phyloP scores from a whole-genome alignment of 2,888 invertebrate genomes.

The Aromia moschata region DNA sequence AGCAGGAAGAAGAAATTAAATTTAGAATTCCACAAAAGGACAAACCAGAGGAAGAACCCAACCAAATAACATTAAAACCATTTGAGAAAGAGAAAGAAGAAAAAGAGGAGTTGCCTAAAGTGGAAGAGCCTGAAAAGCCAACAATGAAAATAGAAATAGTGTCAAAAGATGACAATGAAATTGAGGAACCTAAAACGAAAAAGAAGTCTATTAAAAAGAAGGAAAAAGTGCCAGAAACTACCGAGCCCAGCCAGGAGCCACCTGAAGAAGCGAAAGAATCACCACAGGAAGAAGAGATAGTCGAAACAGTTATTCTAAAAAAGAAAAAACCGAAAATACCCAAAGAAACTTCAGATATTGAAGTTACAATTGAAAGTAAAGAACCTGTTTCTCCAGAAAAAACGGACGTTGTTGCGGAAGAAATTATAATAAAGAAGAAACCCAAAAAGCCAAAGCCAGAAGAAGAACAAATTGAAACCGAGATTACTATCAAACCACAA shows the following conservation, averaged over 20 bases:
- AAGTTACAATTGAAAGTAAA: constrained; percentile 20
- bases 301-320: constrained; percentile 38
- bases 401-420: constrained; percentile 47
- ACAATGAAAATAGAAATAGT: constrained; percentile 23
- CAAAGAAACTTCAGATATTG: constrained; percentile 36
- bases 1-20: constrained; percentile 48
- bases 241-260: constrained; percentile 44
- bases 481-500: constrained; percentile 64
- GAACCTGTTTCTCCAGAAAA: constrained; percentile 46
- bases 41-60: constrained; percentile 60
- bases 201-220: constrained; percentile 31
- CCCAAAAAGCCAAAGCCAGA: constrained; percentile 44
- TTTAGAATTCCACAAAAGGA: constrained; percentile 54
- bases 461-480: constrained; percentile 58
- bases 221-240: constrained; percentile 24
- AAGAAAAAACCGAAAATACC: constrained; percentile 23
- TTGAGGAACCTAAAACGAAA: constrained; percentile 45
- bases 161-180: constrained; percentile 46
- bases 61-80: constrained; percentile 55
- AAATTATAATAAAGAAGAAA: constrained; percentile 42
- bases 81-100: constrained; percentile 60
- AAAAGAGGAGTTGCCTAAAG: constrained; percentile 58
- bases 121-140: constrained; percentile 50
- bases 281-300: constrained; percentile 28
- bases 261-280: constrained; percentile 35